Percentiles rank a stretch among this genome's conserved stretches.
These are phyloP conservation scores for Hirtodrosophila histrioides DNA, from an alignment of 2,888 invertebrate species.

Conservation along the genomic window DNA sequence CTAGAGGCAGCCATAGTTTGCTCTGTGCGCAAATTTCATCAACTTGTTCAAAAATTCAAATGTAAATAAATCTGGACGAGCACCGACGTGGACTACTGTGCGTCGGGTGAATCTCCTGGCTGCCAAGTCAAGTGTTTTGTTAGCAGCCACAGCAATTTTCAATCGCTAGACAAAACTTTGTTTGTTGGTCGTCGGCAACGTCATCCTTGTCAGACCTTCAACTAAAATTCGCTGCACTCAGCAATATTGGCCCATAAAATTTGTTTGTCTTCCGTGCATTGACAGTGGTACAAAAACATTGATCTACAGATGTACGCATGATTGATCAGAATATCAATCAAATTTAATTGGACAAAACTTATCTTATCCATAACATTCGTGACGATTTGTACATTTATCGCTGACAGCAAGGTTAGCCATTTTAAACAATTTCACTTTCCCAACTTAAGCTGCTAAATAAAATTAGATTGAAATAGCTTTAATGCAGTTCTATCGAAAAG, in stretches of 20 bases:
- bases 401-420: too few species aligned
- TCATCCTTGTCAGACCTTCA: constrained; percentile 32
- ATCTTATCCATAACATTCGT: too few species aligned
- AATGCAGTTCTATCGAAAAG: too few species aligned
- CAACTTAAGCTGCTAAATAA: too few species aligned
- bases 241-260: constrained; percentile 60
- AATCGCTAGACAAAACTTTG: constrained; percentile 77
- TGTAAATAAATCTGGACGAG: constrained; percentile 76
- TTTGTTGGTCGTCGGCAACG: constrained; percentile 53
- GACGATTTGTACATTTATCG: too few species aligned
- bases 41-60: constrained; percentile 80
- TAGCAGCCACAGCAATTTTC: constrained; percentile 76
- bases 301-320: not conserved
- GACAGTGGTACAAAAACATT: constrained; percentile 23
- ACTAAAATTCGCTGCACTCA: constrained; percentile 69
- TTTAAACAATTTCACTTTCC: too few species aligned
- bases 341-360: too few species aligned
- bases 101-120: constrained; percentile 19
- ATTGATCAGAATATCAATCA: too few species aligned
- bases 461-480: too few species aligned
- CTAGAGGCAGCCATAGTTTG: constrained; percentile 61
- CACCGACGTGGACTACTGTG: constrained; percentile 34
- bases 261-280: not conserved
- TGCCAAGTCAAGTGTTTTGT: constrained; percentile 67
- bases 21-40: constrained; percentile 72